A percentile compares a stretch with the other conserved stretches of the same genome.
phyloP scores from a whole-genome alignment of 2,888 invertebrate genomes.

The Xylocampa areola region DNA sequence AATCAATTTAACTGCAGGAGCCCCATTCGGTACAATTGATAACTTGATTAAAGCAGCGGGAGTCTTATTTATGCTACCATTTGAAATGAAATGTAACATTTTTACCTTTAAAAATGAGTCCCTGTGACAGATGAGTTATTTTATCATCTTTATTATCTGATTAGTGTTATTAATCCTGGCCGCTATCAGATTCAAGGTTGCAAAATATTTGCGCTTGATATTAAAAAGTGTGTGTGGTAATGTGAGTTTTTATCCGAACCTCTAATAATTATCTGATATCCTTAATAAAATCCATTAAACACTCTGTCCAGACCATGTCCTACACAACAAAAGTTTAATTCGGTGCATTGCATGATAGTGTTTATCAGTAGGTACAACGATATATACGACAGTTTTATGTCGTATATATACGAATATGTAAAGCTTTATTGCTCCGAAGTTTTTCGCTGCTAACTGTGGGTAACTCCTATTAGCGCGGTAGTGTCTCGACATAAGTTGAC shows the following conservation, averaged over 20 bases:
- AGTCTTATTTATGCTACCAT: conserved; percentile 66
- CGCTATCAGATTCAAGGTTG: too few relatives aligned
- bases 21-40: conserved; percentile 73
- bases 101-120: conserved; percentile 37
- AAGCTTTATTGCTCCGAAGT: conserved; percentile 16
- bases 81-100: conserved; percentile 63
- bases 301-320: conserved; percentile 62
- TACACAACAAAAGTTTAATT: conserved; percentile 73
- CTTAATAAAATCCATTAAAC: conserved; percentile 55
- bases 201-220: too few relatives aligned
- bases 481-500: conserved; percentile 45
- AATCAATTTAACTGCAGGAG: conserved; percentile 77
- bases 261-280: conserved; percentile 11
- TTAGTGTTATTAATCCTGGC: too few relatives aligned
- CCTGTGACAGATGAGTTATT: too few relatives aligned
- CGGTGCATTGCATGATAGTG: conserved; percentile 65
- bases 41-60: conserved; percentile 75
- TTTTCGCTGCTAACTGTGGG: conserved; percentile 25
- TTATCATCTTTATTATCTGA: too few relatives aligned
- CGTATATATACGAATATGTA: too few relatives aligned
- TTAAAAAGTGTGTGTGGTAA: conserved; percentile 21
- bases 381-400: too few relatives aligned
- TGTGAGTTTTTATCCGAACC: conserved; percentile 50
- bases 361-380: too few relatives aligned
- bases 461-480: conserved; percentile 29